phyloP scores from a whole-genome alignment of 2,797 vertebrate species.

The Mallotus villosus region DNA sequence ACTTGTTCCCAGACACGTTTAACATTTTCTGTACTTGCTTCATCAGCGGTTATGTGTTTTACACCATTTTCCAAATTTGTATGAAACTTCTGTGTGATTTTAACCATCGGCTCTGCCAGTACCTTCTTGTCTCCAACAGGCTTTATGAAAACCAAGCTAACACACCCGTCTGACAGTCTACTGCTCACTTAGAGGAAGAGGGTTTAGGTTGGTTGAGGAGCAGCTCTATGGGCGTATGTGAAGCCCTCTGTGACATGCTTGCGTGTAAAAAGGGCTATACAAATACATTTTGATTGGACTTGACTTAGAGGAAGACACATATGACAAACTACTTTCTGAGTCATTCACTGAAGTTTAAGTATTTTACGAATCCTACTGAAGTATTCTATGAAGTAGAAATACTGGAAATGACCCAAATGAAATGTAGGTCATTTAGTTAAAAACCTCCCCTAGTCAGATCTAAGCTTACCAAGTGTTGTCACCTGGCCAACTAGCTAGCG shows the following conservation, averaged over 20 bases:
- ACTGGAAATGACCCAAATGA: too few relatives aligned
- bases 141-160: not conserved
- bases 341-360: too few relatives aligned
- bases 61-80: conserved; percentile 50
- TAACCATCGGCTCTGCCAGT: not conserved
- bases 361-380: too few relatives aligned
- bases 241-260: too few relatives aligned
- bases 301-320: too few relatives aligned
- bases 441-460: not conserved
- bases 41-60: conserved; percentile 57
- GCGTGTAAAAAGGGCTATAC: too few relatives aligned
- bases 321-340: too few relatives aligned
- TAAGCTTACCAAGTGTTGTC: not conserved
- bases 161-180: not conserved
- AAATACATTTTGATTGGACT: too few relatives aligned
- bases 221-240: too few relatives aligned
- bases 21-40: conserved; percentile 49
- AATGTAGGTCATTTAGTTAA: too few relatives aligned
- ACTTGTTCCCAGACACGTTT: conserved; percentile 64
- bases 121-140: not conserved
- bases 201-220: too few relatives aligned
- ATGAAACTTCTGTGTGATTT: conserved; percentile 35
- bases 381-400: too few relatives aligned
- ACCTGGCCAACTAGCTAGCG: not conserved
- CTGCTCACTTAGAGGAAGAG: not conserved